Conservation (phyloP, 2,113 vertebrate genomes). For the Crotalus horridus region DNA sequence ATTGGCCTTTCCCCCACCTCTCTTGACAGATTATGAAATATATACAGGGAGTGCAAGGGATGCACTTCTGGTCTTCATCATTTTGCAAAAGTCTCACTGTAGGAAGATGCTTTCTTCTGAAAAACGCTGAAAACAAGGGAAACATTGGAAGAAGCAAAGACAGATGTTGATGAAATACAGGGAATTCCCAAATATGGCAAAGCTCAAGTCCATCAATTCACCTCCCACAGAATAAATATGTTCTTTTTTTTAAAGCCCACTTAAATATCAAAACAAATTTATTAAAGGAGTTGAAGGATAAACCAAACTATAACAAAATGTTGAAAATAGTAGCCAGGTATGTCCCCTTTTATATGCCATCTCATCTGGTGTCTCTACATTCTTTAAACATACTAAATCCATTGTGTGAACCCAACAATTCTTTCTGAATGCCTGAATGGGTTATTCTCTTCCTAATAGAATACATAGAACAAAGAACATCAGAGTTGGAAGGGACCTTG, state of each 20-base stretch:
- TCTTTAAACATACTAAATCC: not conserved
- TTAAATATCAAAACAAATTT: not conserved
- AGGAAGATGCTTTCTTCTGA: not conserved
- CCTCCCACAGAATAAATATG: not conserved
- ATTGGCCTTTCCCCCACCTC: not conserved
- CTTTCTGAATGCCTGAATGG: not conserved
- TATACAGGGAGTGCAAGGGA: not conserved
- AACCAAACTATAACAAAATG: not conserved
- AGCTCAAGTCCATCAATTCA: not conserved
- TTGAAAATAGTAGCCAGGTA: not conserved
- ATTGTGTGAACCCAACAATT: not conserved
- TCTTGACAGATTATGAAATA: not conserved
- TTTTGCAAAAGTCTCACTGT: not conserved
- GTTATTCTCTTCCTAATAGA: not conserved
- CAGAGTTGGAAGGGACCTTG: no score
- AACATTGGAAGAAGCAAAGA: not conserved
- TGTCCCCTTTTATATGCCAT: not conserved
- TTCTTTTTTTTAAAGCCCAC: not conserved
- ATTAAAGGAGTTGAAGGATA: not conserved
- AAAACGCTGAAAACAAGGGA: not conserved
- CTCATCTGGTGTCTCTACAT: not conserved
- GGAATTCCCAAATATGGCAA: not conserved
- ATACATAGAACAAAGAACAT: not conserved
- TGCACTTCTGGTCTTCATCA: not conserved
- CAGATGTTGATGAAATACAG: not conserved